A percentile compares a stretch with the other conserved stretches of the same genome.
These are phyloP conservation scores for Caenorhabditis elegans DNA, from an alignment of 1,140 invertebrate genomes.

Conservation along the genomic window DNA sequence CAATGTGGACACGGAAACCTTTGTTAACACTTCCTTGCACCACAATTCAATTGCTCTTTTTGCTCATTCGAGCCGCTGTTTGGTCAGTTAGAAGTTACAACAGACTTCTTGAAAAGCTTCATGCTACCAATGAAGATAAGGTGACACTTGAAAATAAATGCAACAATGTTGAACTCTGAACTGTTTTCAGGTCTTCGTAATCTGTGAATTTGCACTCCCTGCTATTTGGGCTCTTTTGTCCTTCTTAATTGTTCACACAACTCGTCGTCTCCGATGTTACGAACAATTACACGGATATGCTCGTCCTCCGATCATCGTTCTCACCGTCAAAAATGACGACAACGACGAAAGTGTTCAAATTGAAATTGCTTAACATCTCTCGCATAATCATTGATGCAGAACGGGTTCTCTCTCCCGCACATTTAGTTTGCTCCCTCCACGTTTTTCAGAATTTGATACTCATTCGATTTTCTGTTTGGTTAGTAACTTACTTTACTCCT, in stretches of 20 bases:
- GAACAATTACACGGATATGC: conserved; percentile 47
- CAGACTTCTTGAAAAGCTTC: not conserved
- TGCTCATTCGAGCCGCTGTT: conserved; percentile 42
- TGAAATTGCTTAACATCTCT: conserved; percentile 46
- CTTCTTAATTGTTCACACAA: conserved; percentile 39
- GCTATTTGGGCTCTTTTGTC: conserved; percentile 39
- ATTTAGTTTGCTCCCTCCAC: not conserved
- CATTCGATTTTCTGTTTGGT: too few species aligned
- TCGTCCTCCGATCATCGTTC: conserved; percentile 49
- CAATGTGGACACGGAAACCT: conserved; percentile 50
- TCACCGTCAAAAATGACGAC: conserved; percentile 52
- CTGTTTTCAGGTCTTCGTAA: conserved; percentile 35
- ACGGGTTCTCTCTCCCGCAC: conserved; percentile 13
- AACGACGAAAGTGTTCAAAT: conserved; percentile 52
- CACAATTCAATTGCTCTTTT: conserved; percentile 44
- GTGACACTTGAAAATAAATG: not conserved
- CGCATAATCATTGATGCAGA: conserved; percentile 27
- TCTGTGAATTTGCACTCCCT: conserved; percentile 40
- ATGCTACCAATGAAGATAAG: conserved; percentile 41
- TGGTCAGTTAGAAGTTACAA: conserved; percentile 37
- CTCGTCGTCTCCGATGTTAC: conserved; percentile 19
- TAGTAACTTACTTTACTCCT: too few species aligned
- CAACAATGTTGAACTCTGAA: not conserved
- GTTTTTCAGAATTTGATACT: not conserved
- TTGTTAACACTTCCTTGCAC: conserved; percentile 48